Base-by-base conservation (phyloP, 2,888 invertebrate genomes). In the Lordiphosa andalusiaca region DNA sequence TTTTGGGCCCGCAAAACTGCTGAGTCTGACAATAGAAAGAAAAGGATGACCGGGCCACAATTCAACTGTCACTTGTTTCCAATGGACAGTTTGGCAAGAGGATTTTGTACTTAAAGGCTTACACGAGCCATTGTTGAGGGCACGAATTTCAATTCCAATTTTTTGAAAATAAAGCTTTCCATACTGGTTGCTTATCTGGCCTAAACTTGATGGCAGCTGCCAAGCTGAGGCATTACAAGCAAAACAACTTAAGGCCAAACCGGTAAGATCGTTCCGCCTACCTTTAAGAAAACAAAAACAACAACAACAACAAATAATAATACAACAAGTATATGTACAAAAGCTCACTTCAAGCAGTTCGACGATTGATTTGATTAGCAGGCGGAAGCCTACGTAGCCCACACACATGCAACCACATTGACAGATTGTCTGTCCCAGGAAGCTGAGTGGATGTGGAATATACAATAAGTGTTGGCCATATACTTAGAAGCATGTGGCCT, bases 321-420 rank as follows among this genome's bases (percentile, higher is more conserved):
- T 41, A 51, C 30, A 37, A 50, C 13, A 19, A 25, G 35, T 44
- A 53, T 44, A 53, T 21, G 21, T 61, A 61, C 44, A 54, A 53
- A 53, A 44, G 57, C 52, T 61, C n/a, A 58, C 60, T 46, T 52
- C 46, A 54, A 42, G 62, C 53, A 48, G 36, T 57, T 59, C 41
- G 39, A 53, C 67, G 68, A 72, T 70, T 72, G 72, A 68, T 72
- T 81, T 72, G 77, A 77, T 77, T 77, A 74, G 68, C 74, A 71
- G 61, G 72, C 77, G 77, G 82, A 77, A 81, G 68, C 60, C 58
- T 46, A 49, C 42, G 50, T 62, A 58, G 54, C 67, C 73, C 67
- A 69, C 80, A 66, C 73, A 50, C 62, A 54, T 56, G 41, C 52
- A 60, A 55, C 67, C 21, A 54, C 68, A 53, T 19, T 50, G 57